Percentiles rank a stretch among this genome's conserved stretches.
These are phyloP conservation scores for Elgonia sp. DNA, from an alignment of 2,888 invertebrate species.

Conservation along the genomic window DNA sequence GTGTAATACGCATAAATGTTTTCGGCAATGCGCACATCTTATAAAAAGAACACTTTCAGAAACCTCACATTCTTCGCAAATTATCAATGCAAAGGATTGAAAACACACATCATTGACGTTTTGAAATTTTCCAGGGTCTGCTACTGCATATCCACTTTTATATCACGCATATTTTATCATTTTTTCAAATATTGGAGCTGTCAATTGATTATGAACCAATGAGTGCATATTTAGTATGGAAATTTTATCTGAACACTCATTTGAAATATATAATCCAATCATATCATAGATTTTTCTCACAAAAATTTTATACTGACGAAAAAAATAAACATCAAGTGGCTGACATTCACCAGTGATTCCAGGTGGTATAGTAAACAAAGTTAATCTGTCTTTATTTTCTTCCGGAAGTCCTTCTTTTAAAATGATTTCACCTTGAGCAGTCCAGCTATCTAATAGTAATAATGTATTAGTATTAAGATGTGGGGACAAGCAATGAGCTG, in stretches of 20 bases:
- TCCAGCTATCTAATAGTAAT: conserved; percentile 6
- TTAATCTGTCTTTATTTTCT: not conserved
- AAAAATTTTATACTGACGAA: conserved; percentile 27
- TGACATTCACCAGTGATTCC: conserved; percentile 26
- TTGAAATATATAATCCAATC: not conserved
- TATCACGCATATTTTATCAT: conserved; percentile 36
- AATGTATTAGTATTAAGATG: not conserved
- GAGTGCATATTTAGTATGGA: conserved; percentile 27
- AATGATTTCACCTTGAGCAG: not conserved
- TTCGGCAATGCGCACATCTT: too few species aligned
- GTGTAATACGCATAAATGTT: too few species aligned
- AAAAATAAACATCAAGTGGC: conserved; percentile 40
- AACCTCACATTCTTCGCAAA: too few species aligned
- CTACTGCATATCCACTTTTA: conserved; percentile 20
- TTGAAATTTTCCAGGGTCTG: conserved; percentile 25
- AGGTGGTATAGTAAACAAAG: conserved; percentile 11
- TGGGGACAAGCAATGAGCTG: conserved; percentile 17
- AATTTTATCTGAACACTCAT: not conserved
- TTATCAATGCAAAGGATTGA: too few species aligned
- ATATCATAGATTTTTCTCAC: conserved; percentile 10
- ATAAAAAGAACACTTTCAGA: too few species aligned
- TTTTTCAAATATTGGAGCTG: not conserved
- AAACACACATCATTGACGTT: conserved; percentile 31
- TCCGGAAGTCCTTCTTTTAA: not conserved
- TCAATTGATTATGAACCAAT: conserved; percentile 20